These are phyloP conservation scores for Pentalonia nigronervosa DNA, from an alignment of 1,140 invertebrate species.

Conservation along the genomic window DNA sequence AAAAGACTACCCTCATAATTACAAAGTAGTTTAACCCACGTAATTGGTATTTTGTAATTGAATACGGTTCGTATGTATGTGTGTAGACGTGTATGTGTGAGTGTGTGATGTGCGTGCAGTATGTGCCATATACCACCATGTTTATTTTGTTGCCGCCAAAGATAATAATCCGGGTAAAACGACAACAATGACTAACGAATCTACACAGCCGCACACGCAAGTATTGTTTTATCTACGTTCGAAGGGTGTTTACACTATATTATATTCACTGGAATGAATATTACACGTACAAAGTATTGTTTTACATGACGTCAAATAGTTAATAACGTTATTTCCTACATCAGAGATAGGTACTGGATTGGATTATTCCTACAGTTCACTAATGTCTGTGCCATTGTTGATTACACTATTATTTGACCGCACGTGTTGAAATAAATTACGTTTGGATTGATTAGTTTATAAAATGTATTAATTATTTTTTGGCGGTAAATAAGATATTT, in stretches of 20 bases:
- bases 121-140: not conserved
- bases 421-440: not conserved
- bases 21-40: not conserved
- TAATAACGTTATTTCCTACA: not conserved
- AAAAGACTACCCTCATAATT: not conserved
- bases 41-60: slow-evolving; percentile 9
- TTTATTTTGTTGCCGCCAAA: not conserved
- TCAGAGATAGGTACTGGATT: not conserved
- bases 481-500: not conserved
- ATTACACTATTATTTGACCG: not conserved
- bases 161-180: slow-evolving; percentile 19
- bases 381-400: not conserved
- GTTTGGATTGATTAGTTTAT: not conserved
- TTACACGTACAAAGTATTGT: not conserved
- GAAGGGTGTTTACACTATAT: not conserved
- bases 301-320: slow-evolving; percentile 1
- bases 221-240: not conserved
- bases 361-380: not conserved
- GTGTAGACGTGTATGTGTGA: not conserved
- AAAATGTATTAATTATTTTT: not conserved
- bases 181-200: not conserved
- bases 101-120: not conserved
- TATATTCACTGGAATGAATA: not conserved
- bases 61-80: not conserved
- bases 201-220: not conserved